Evolutionary conservation across 2,888 invertebrate species (phyloP), one percentile per base, ranked within the genome.

Genomic region (Chelonus formosanus): DNA sequence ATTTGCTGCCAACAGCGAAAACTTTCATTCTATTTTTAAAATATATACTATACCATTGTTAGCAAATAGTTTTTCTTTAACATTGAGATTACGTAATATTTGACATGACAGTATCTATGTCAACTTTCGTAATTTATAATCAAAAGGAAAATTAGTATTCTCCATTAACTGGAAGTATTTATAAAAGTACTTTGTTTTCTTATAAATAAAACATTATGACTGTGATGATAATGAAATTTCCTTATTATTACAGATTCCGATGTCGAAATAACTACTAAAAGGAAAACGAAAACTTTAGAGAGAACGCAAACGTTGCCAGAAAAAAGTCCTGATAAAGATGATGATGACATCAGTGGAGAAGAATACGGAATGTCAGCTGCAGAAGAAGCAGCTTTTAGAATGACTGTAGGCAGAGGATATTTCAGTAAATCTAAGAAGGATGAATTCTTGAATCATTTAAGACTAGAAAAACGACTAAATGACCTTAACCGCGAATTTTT

Each of bases 371-470:
- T 80, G 74, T 75, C 79, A 4, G 75, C 79, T 0, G 79, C 76
- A 4, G 79, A 80, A 50, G 78, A 80, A 65, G 76, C 74, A 32
- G 79, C 78, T 5, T 78, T 80, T 55, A 70, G 80, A 47, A 71
- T 78, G 62, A 79, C 80, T 55, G 74, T 79, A 7, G 80, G 79
- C n/a, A 70, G 79, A 1, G 80, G 80, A 7, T 73, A 78, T 65
- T 80, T 80, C 50, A 76, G 77, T 44, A 75, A 77, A n/a, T 78
- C 80, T 63, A 80, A 80, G 61, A 80, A 80, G 61, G 79, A 80
- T 67, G 74, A 74, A 70, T 80, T 80, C 67, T 73, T 80, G 44
- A 80, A 80, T 70, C 77, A 80, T 56, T 73, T 80, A 40, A 74
- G 80, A 63, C 67, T 80, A 67, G 79, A 80, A 65, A 80, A 80